Conservation (phyloP, 2,113 vertebrate genomes). For the Empidonax traillii region DNA sequence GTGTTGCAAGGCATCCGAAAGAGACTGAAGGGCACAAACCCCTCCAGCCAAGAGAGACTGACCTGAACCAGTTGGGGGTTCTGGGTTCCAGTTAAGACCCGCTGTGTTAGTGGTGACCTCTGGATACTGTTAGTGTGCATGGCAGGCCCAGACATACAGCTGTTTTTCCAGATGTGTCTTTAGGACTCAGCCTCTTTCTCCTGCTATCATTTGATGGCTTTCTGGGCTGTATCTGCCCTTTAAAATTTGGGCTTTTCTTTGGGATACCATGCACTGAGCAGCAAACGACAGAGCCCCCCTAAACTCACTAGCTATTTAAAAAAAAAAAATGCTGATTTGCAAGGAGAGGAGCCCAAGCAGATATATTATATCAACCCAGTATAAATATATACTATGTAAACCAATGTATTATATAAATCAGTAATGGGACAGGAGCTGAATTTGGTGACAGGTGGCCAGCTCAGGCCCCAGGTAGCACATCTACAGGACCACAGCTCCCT, state of each 20-base stretch:
- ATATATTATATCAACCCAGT: not conserved
- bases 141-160: not conserved
- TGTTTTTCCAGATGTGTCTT: not conserved
- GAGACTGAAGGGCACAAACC: not conserved
- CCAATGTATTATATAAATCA: not conserved
- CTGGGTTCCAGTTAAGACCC: not conserved
- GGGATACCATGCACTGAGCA: not conserved
- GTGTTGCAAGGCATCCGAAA: not conserved
- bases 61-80: not conserved
- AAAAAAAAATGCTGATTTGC: not conserved
- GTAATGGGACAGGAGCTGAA: not conserved
- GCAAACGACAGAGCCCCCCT: not conserved
- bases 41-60: not conserved
- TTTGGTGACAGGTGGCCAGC: not conserved
- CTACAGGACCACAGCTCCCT: not conserved
- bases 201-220: not conserved
- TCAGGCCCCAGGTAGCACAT: fast-evolving
- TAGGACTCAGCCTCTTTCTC: not conserved
- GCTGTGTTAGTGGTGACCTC: not conserved
- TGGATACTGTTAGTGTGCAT: not conserved
- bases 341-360: not conserved
- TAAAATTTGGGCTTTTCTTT: not conserved
- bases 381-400: not conserved
- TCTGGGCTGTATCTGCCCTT: not conserved
- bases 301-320: not conserved